Evolutionary conservation across 2,888 invertebrate genomes (phyloP).

Genomic region (Apomyelois bistriatella): DNA sequence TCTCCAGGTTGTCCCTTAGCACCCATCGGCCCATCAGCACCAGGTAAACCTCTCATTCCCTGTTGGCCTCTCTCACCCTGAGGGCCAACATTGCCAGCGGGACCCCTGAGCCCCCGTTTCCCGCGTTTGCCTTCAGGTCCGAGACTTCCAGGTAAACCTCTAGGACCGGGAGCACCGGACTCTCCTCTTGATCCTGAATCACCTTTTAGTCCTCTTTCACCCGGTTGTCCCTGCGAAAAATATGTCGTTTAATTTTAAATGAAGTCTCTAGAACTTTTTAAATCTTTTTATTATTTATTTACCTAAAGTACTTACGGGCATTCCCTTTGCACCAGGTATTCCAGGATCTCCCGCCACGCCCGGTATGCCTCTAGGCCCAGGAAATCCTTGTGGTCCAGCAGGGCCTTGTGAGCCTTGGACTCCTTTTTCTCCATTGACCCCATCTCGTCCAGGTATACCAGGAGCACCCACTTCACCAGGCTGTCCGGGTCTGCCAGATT

Average conservation of each 20-base stretch:
- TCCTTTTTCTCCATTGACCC: slow-evolving; percentile 90
- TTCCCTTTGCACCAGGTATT: slow-evolving; percentile 86
- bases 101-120: slow-evolving; percentile 88
- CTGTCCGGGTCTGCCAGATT: slow-evolving; percentile 88
- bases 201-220: slow-evolving; percentile 90
- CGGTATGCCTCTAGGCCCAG: slow-evolving; percentile 88
- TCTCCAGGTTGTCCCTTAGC: slow-evolving; percentile 88
- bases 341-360: slow-evolving; percentile 88
- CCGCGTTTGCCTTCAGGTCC: slow-evolving; percentile 92
- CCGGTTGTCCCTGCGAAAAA: slow-evolving; percentile 82
- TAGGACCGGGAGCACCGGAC: slow-evolving; percentile 84
- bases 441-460: slow-evolving; percentile 89
- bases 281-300: too few relatives aligned
- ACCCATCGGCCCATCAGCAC: slow-evolving; percentile 87
- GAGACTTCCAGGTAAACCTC: slow-evolving; percentile 86
- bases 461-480: slow-evolving; percentile 87
- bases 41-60: slow-evolving; percentile 85
- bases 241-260: too few relatives aligned
- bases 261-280: too few relatives aligned
- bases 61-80: slow-evolving; percentile 86
- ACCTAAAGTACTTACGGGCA: slow-evolving; percentile 73
- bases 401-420: slow-evolving; percentile 85
- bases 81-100: slow-evolving; percentile 85
- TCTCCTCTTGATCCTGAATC: slow-evolving; percentile 89
- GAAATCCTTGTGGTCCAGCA: slow-evolving; percentile 89